A percentile compares a stretch with the other conserved stretches of the same genome.
Conservation (phyloP, 2,888 invertebrate species). For the Dioctria rufipes region DNA sequence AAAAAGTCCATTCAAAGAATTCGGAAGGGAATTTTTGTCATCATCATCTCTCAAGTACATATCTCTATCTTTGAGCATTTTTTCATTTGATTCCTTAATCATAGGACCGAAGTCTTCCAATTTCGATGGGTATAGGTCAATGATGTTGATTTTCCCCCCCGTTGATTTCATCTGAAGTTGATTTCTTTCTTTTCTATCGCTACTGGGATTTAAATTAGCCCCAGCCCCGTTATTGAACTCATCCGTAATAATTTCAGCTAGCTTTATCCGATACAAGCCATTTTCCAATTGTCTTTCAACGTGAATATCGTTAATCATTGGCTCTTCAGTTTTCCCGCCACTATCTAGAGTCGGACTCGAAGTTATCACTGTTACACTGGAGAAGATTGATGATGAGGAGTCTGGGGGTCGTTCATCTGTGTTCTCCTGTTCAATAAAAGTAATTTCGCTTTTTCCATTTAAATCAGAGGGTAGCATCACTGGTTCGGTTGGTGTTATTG, state of each 20-base stretch:
- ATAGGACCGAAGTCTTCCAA: constrained; percentile 67
- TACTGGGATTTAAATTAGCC: constrained; percentile 41
- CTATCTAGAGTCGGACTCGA: constrained; percentile 46
- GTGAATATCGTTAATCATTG: constrained; percentile 62
- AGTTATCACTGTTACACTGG: constrained; percentile 52
- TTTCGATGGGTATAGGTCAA: constrained; percentile 68
- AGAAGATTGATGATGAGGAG: constrained; percentile 50
- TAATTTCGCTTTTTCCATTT: constrained; percentile 56
- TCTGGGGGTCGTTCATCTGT: constrained; percentile 60
- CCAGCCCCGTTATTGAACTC: constrained; percentile 62
- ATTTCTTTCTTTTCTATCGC: not conserved
- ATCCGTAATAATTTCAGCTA: constrained; percentile 65
- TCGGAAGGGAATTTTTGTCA: constrained; percentile 58
- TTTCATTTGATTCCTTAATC: constrained; percentile 66
- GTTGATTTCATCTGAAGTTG: constrained; percentile 50
- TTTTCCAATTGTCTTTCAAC: constrained; percentile 64
- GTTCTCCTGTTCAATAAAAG: constrained; percentile 60
- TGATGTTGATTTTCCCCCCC: constrained; percentile 67
- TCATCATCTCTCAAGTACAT: constrained; percentile 56
- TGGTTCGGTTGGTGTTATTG: constrained; percentile 19
- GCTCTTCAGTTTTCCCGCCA: constrained; percentile 57
- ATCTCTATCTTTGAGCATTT: constrained; percentile 63
- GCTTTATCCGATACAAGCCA: constrained; percentile 67
- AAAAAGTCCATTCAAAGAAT: constrained; percentile 59
- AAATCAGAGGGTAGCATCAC: not conserved